phyloP scores from a whole-genome alignment of 2,888 invertebrate genomes.

The Callyntrura guangdongensis region DNA sequence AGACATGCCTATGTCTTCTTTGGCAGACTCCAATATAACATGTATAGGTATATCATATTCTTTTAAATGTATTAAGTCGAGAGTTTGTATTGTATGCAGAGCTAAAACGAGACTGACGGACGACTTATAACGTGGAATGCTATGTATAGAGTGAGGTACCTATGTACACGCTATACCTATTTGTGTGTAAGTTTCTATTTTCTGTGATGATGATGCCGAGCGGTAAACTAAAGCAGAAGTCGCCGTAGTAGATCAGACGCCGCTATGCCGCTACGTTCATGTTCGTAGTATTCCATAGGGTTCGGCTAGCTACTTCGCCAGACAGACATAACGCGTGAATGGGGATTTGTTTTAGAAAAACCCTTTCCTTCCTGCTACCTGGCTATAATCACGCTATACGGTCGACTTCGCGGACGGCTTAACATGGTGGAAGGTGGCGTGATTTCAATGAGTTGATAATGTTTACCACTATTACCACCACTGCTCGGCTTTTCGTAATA shows the following conservation, averaged over 20 bases:
- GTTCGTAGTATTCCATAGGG: not conserved
- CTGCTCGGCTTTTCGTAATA: too few species aligned
- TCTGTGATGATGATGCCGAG: not conserved
- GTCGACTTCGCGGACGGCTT: not conserved
- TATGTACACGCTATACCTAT: too few species aligned
- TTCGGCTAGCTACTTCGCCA: conserved; percentile 39
- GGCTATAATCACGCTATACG: not conserved
- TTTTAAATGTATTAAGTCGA: too few species aligned
- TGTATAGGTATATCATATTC: too few species aligned
- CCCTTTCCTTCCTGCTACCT: conserved; percentile 29
- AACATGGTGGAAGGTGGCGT: conserved; percentile 18
- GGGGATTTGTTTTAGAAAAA: not conserved
- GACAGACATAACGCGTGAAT: conserved; percentile 18
- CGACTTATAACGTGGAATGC: too few species aligned
- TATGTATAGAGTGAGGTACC: too few species aligned
- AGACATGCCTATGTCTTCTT: too few species aligned
- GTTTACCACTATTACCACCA: not conserved
- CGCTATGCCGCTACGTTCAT: not conserved
- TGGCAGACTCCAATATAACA: too few species aligned
- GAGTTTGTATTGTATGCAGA: too few species aligned
- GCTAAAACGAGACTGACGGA: too few species aligned
- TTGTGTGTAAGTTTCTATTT: too few species aligned
- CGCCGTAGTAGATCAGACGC: not conserved
- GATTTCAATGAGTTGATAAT: conserved; percentile 38
- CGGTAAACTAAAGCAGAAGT: not conserved